Base-by-base conservation (phyloP, 1,140 invertebrate species). In the Drosophila willistoni region DNA sequence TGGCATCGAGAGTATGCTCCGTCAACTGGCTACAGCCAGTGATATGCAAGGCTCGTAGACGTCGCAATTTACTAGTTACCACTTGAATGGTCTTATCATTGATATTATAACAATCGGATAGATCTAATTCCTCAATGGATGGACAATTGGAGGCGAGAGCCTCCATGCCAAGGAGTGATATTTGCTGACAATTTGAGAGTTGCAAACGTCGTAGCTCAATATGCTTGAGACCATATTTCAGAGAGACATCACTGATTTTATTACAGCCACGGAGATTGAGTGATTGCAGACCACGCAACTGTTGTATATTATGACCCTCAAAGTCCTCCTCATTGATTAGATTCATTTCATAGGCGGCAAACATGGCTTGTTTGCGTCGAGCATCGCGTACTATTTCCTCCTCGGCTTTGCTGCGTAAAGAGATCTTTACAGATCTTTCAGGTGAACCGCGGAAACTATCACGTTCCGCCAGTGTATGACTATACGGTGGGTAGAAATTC, bases 11-110 rank as follows among this genome's bases (percentile, higher is more conserved):
- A 39, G 93, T 93, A 67, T 93, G 93, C 84, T 96, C 94, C 0
- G 95, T 96, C 14, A 96, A 78, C 76, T 94, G 93, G 73, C 94
- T 94, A 91, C 95, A 96, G 56, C 94, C 94, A 93, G 95, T 93
- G 4, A 96, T 91, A 90, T 95, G 93, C 22, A 96, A 90, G 65
- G 93, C 92, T 54, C 94, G 94, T 10, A 96, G 87, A 76, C 96
- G 93, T 6, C 92, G 92, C 13, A 96, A 90, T 54, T 93, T 93
- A 63, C 93, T 93, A 1, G 94, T 93, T 29, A 96, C 90, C 65
- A 93, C 92, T 65, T 93, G 91, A 19, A 96, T 93, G 44, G 94
- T 94, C 71, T 94, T 93, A 91, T 96, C 95, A 74, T 94, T 95
- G 47, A 95, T 93, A 77, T 94, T 95, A 89, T 94, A 93, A 91